Evolutionary conservation across 64 coral and sea anemone genomes (phyloP), one percentile per base, ranked within the genome.

Genomic region (Acropora tenuis): DNA sequence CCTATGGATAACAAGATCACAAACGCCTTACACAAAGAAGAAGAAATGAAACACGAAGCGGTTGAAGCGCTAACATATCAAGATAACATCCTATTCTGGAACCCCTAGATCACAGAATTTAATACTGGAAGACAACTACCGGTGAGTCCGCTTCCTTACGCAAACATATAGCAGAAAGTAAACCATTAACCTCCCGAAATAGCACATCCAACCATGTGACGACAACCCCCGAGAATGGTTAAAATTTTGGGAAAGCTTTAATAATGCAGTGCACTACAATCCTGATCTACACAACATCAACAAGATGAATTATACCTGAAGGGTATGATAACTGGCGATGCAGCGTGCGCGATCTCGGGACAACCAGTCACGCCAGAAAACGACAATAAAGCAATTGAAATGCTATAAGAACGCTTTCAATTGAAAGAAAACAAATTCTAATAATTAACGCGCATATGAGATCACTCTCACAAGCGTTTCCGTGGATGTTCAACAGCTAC

Each of bases 191-290:
- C 89, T 50, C 9, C 63, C 45, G 48, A 79, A 90, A 50, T 43
- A 69, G 44, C 88, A 88, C 19, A 91, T 91, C 72, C 90, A 85
- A 84, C 80, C 80, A 68, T 91, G 43, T 71, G 73, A 91, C 79
- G 67, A 69, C 9, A 91, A 91, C 79, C 45, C 80, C 20, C 90
- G 76, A 45, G 80, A 91, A 91, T 76, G 48, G 67, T 72, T 85
- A 74, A 84, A 79, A 77, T 74, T 91, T 69, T 91, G 89, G 79
- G 48, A 83, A 41, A 91, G 89, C 69, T 83, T 73, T 59, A 81
- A 67, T 19, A 77, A 91, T 77, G 90, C 90, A 76, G 90, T 91
- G 63, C 79, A 84, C 89, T 11, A 76, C 72, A 84, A 84, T 91
- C 90, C 48, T 43, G 67, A 80, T 74, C 69, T 90, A 53, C 45